phyloP scores from a whole-genome alignment of 53 echinoderm and acorn worm genomes.

The Henricia sp. region DNA sequence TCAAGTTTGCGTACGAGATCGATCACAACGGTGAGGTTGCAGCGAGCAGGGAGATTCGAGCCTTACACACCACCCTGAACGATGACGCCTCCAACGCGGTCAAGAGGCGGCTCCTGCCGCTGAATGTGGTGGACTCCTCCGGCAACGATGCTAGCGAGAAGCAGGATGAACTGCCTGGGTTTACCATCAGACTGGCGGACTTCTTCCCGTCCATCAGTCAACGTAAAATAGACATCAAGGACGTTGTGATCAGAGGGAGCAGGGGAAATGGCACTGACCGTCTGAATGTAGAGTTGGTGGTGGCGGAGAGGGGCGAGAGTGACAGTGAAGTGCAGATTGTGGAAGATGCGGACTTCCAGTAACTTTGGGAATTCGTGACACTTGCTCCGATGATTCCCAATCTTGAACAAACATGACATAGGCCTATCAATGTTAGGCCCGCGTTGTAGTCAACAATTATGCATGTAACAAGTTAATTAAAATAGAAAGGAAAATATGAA shows the following conservation, averaged over 20 bases:
- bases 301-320: slow-evolving; percentile 8
- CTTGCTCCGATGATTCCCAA: too few relatives aligned
- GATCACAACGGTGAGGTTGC: slow-evolving; percentile 57
- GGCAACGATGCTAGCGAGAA: slow-evolving; percentile 43
- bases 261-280: slow-evolving; percentile 39
- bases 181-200: slow-evolving; percentile 26
- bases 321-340: slow-evolving; percentile 7
- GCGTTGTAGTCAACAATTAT: too few relatives aligned
- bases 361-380: neutral
- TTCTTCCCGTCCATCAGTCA: slow-evolving; percentile 50
- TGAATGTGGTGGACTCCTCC: slow-evolving; percentile 42
- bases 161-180: slow-evolving; percentile 32
- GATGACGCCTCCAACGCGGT: neutral
- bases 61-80: slow-evolving; percentile 36
- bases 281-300: slow-evolving; percentile 38
- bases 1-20: slow-evolving; percentile 53
- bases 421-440: too few relatives aligned
- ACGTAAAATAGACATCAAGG: slow-evolving; percentile 37
- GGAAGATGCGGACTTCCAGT: neutral
- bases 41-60: slow-evolving; percentile 46
- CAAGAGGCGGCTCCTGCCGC: slow-evolving; percentile 45
- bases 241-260: slow-evolving; percentile 45
- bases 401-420: too few relatives aligned
- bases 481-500: too few relatives aligned
- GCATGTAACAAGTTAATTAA: too few relatives aligned